Evolutionary conservation across 2,797 vertebrate genomes (phyloP), one percentile per base, ranked within the genome.

Genomic region (Urosaurus nigricauda): DNA sequence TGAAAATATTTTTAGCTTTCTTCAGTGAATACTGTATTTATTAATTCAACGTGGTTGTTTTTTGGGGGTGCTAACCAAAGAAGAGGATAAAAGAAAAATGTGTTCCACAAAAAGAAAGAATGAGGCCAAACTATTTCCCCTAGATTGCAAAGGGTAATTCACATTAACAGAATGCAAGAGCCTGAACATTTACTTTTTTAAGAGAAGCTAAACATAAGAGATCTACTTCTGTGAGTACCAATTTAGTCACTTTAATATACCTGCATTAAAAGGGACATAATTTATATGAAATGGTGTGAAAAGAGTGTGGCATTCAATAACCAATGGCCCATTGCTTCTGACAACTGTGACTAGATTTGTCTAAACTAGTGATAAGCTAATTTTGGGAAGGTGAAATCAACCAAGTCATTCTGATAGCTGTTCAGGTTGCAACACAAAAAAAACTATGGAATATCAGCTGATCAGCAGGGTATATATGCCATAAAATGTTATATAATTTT

Each of bases 341-440:
- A 60, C 21, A 80, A 90, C 86, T 68, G 35, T 90, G 83, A 84
- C 16, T n/a, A 40, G 77, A 83, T 83, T 87, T 79, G 29, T 35
- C 35, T 86, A 70, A 88, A 80, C 82, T 71, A 83, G 87, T 12
- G 77, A 80, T 53, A 2, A 89, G 8, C 0, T 43, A 81, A n/a
- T 37, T 70, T 73, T 37, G 26, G 26, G 35, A 81, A 65, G 9
- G 51, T 13, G 16, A 47, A 87, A 80, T 60, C 83, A 84, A 84
- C 13, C 53, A 71, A 91, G 83, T n/a, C 32, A 83, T 65, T 35
- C 26, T 0, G 4, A 71, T 13, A 70, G 35, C 17, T 26, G 90
- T 56, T 9, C 0, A 0, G 0, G 40, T 24, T 0, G 0, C 87
- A 17, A 32, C 9, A 90, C 13, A 0, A 32, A 79, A 5, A 78